These are phyloP conservation scores for Melanotaenia pygmaea DNA, from an alignment of 2,797 vertebrate species.

Conservation along the genomic window DNA sequence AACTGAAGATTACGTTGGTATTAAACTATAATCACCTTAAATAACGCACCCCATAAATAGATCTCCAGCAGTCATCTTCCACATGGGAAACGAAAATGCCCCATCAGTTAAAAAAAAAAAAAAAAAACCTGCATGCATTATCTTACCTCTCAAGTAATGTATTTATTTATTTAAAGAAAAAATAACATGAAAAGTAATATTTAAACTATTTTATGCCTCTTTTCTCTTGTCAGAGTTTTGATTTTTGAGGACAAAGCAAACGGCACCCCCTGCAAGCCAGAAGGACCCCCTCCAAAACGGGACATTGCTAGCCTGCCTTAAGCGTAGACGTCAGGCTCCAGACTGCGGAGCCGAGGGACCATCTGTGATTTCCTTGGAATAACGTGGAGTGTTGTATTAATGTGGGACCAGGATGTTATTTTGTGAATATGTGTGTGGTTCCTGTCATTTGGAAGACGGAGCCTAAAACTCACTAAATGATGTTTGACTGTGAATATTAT, in stretches of 20 bases:
- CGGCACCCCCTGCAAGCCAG: constrained; percentile 83
- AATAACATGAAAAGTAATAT: not conserved
- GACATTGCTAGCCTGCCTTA: constrained; percentile 95
- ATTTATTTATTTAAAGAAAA: not conserved
- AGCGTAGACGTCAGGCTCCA: constrained; percentile 23
- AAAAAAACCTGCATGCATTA: not conserved
- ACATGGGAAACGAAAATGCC: not conserved
- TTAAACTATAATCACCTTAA: not conserved
- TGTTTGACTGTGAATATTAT: constrained; percentile 77
- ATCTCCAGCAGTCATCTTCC: not conserved
- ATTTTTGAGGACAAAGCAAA: constrained; percentile 97
- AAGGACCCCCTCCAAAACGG: constrained; percentile 93
- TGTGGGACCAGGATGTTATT: constrained; percentile 66
- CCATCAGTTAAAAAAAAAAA: not conserved
- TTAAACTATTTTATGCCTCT: not conserved
- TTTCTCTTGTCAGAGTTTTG: constrained; percentile 86
- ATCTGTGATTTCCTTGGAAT: constrained; percentile 38
- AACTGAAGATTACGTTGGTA: not conserved
- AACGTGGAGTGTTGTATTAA: constrained; percentile 63
- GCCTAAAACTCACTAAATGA: constrained; percentile 58
- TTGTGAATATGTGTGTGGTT: constrained; percentile 67
- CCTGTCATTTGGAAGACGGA: constrained; percentile 58
- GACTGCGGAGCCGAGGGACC: constrained; percentile 52
- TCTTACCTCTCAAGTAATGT: not conserved
- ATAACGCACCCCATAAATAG: not conserved